These are phyloP conservation scores for Baronia brevicornis DNA, from an alignment of 2,888 invertebrate genomes.

Conservation along the genomic window DNA sequence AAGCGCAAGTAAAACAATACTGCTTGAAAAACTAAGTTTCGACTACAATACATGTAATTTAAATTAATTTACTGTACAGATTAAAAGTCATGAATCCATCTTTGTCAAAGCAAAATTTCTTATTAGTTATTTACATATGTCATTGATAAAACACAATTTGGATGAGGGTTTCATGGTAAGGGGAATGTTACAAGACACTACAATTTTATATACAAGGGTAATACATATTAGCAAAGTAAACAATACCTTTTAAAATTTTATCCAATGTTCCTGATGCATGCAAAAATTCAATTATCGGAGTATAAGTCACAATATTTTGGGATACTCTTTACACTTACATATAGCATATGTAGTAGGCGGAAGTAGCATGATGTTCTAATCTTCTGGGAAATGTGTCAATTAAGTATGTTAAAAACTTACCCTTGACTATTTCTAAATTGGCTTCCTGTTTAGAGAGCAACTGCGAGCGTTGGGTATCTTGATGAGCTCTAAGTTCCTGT, in stretches of 20 bases:
- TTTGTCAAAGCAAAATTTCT: no score
- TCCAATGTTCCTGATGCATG: constrained; percentile 81
- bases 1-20: constrained; percentile 8
- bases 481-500: constrained; percentile 90
- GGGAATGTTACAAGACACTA: no score
- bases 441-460: constrained; percentile 93
- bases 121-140: no score
- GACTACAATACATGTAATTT: no score
- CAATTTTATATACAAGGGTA: constrained; percentile 5
- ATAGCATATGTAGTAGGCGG: constrained; percentile 17
- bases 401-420: constrained; percentile 56
- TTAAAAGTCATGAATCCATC: constrained; percentile 3
- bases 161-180: no score
- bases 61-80: constrained; percentile 1
- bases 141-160: no score
- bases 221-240: constrained; percentile 53
- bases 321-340: constrained; percentile 8
- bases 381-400: constrained; percentile 10
- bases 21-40: no score
- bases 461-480: constrained; percentile 90
- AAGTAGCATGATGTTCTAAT: constrained; percentile 15
- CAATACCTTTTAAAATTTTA: constrained; percentile 80
- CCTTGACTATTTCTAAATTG: constrained; percentile 93
- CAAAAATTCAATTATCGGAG: constrained; percentile 52
- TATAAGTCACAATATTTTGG: constrained; percentile 31